Base-by-base conservation (phyloP, 2,797 vertebrate species). In the Adelosebastes latens region DNA sequence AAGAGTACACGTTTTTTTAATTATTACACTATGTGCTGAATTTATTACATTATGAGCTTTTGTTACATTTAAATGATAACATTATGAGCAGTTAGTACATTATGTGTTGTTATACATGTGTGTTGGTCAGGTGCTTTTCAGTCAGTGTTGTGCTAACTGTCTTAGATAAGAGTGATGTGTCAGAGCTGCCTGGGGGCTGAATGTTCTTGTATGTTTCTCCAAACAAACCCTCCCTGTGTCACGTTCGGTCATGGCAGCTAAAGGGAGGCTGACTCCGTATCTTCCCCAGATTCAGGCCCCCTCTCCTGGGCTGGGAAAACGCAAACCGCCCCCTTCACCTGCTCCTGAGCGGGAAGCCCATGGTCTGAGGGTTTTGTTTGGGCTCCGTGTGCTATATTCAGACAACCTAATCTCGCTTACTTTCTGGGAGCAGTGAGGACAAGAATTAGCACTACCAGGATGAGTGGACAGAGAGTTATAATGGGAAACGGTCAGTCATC, bases 391-490 rank as follows among this genome's bases (percentile, higher is more conserved):
- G 77, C 92, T 94, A 93, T 92, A 90, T 92, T 91, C 80, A 69
- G 88, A 87, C 78, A 53, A 78, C 66, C 75, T 90, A 84, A 91
- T 92, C 87, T 88, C 31, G 52, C 74, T 75, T 74, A 60, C 79
- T 86, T 80, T 81, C 73, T 79, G 77, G 77, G 76, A 87, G 89
- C 69, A 71, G 83, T 59, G 62, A 76, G 76, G 76, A 93, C 82
- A 90, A 81, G 72, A 91, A 90, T 89, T 88, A 91, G 86, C 87
- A 80, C 69, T 80, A 92, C 89, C 83, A 93, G 89, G 87, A 94
- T 94, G 92, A 95, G 91, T 93, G 90, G 91, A 94, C 92, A 82
- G 84, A 85, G 84, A 83, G 90, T 88, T 95, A 93, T 86, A 90
- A 88, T 60, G 66, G 92, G 89, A 93, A 92, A 90, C 68, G 88